Evolutionary conservation across 2,888 invertebrate species (phyloP).

Genomic region (Chironomus tentans): DNA sequence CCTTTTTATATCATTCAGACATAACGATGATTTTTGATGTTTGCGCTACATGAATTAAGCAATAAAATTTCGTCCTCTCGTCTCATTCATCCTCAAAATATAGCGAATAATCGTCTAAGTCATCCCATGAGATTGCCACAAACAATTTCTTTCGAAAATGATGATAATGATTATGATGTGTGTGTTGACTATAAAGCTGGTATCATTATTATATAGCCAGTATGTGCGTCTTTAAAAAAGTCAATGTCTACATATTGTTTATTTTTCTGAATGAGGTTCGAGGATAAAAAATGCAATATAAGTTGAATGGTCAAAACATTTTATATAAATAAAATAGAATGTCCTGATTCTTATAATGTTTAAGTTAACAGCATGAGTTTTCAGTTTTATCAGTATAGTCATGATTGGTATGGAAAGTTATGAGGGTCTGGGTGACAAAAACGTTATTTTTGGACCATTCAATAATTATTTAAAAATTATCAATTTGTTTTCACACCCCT

Average conservation of each 20-base stretch:
- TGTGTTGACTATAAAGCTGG: slow-evolving; percentile 3
- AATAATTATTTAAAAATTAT: no score
- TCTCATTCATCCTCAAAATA: no score
- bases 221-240: not conserved
- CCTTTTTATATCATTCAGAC: slow-evolving; percentile 12
- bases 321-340: not conserved
- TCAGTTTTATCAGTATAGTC: no score
- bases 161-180: slow-evolving; percentile 15
- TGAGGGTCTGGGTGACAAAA: no score
- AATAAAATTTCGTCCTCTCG: slow-evolving; percentile 8
- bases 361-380: not conserved
- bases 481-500: no score
- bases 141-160: not conserved
- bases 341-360: not conserved
- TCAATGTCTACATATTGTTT: not conserved
- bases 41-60: slow-evolving; percentile 11
- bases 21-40: slow-evolving; percentile 13
- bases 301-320: not conserved
- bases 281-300: not conserved
- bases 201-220: not conserved
- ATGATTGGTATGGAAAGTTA: no score
- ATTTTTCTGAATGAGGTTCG: not conserved
- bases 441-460: no score
- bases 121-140: not conserved
- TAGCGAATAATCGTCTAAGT: not conserved